Base-by-base conservation (phyloP, 2,888 invertebrate species). In the Meiosimyza decipiens region DNA sequence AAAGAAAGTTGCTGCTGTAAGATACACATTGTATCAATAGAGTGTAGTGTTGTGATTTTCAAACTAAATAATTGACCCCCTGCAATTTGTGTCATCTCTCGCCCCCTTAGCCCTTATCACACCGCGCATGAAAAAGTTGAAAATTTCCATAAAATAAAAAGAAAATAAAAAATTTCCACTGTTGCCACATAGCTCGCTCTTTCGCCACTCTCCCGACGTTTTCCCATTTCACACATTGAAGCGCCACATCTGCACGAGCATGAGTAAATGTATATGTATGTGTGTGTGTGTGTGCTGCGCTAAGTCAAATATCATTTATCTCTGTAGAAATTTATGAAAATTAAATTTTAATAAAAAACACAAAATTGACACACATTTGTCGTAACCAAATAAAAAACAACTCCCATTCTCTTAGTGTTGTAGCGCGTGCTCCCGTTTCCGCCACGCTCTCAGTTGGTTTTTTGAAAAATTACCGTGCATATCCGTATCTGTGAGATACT, bases 321-420 rank as follows among this genome's bases (percentile, higher is more conserved):
- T n/a, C 13, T 22, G 6, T 28, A 28, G 11, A 59, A 59, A 22
- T 59, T 13, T n/a, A 28, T 59, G 60, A 60, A 69, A 69, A 60
- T 59, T 51, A 18, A 57, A 28, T 49, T 69, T 51, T 40, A 47
- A n/a, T 47, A 62, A 47, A 49, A 55, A 71, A 52, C 70, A 68
- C 47, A 69, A 64, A 65, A 65, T 71, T 71, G 71, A 71, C 71
- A 71, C 71, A 71, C 71, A 71, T 71, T 59, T 54, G n/a, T 18
- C 40, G 40, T 6, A 18, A 15, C 22, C 28, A 57, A 57, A 57
- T 3, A 57, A 57, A 57, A n/a, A 12, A 18, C n/a, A 55, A 57
- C 18, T 13, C 12, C 11, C 57, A 12, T 22, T 52, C 12, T 15
- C 52, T 22, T 52, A 65, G 16, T 63, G 16, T 50, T 63, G 63